Conservation (phyloP, 1,140 invertebrate species). For the Hyphantria cunea region DNA sequence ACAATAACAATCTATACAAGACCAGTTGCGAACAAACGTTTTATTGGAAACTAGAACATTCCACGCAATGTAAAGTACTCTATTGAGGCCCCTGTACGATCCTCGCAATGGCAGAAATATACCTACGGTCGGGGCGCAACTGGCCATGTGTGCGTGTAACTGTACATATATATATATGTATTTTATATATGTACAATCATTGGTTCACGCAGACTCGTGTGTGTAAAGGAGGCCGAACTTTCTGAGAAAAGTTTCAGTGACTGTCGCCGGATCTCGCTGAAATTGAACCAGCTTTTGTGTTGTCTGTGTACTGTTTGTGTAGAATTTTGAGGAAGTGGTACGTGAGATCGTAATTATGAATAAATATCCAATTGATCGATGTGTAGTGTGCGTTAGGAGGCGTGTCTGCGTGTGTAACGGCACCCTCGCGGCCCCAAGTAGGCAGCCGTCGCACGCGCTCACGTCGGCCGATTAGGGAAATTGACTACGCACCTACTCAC, state of each 20-base stretch:
- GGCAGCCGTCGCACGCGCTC: conserved; percentile 47
- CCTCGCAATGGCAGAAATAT: conserved; percentile 36
- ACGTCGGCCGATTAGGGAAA: conserved; percentile 46
- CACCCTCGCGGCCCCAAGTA: conserved; percentile 68
- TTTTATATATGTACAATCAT: conserved; percentile 23
- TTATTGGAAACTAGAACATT: conserved; percentile 10
- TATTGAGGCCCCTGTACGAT: conserved; percentile 30
- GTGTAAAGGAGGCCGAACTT: conserved; percentile 39
- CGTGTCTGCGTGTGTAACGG: conserved; percentile 51
- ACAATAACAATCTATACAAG: conserved; percentile 27
- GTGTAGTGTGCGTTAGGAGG: conserved; percentile 43
- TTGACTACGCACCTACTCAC: conserved; percentile 39
- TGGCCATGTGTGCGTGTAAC: conserved; percentile 26
- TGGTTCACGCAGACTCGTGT: conserved; percentile 28
- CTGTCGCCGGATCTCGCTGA: conserved; percentile 11
- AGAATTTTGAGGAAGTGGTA: background rate
- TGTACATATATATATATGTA: conserved; percentile 17
- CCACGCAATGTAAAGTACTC: conserved; percentile 28
- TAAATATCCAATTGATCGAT: conserved; percentile 20
- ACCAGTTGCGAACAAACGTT: conserved; percentile 4
- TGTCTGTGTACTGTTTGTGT: background rate
- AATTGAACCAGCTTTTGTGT: conserved; percentile 11
- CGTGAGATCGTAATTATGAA: conserved; percentile 11
- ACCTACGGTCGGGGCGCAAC: conserved; percentile 29
- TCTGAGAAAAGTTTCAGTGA: conserved; percentile 40